Percentiles rank a stretch among this genome's conserved stretches.
phyloP scores from a whole-genome alignment of 37 sponge, comb jelly and placozoan genomes.

The Trichoplax adhaerens region DNA sequence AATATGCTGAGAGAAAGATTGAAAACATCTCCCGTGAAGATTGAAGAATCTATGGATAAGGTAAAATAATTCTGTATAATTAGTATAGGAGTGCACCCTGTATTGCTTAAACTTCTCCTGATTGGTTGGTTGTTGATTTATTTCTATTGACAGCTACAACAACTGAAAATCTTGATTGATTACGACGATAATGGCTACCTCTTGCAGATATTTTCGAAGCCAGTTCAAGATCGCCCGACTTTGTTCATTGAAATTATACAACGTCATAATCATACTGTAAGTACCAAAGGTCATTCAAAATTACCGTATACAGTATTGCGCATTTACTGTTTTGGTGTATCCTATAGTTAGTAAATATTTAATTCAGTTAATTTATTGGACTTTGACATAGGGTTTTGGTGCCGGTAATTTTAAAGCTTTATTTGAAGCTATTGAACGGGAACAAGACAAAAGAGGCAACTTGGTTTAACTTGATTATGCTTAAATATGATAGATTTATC shows the following conservation, averaged over 20 bases:
- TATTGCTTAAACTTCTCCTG: neutral
- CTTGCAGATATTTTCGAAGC: constrained; percentile 94
- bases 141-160: constrained; percentile 46
- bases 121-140: neutral
- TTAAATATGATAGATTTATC: too few species aligned
- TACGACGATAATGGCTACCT: constrained; percentile 97
- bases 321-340: too few species aligned
- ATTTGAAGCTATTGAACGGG: constrained; percentile 84
- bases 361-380: neutral
- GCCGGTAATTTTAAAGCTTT: constrained; percentile 98
- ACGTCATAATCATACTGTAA: constrained; percentile 79
- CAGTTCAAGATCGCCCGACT: constrained; percentile 93
- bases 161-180: constrained; percentile 81
- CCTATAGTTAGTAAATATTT: neutral
- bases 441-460: constrained; percentile 75
- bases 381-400: constrained; percentile 76
- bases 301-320: too few species aligned
- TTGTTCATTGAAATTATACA: constrained; percentile 92
- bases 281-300: neutral
- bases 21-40: constrained; percentile 50
- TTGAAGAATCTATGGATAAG: constrained; percentile 42
- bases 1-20: constrained; percentile 58
- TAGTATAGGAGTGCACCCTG: neutral
- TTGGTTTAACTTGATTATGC: neutral
- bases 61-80: constrained; percentile 21